Base-by-base conservation (phyloP, 2,888 invertebrate genomes). In the Cheilosia soror region DNA sequence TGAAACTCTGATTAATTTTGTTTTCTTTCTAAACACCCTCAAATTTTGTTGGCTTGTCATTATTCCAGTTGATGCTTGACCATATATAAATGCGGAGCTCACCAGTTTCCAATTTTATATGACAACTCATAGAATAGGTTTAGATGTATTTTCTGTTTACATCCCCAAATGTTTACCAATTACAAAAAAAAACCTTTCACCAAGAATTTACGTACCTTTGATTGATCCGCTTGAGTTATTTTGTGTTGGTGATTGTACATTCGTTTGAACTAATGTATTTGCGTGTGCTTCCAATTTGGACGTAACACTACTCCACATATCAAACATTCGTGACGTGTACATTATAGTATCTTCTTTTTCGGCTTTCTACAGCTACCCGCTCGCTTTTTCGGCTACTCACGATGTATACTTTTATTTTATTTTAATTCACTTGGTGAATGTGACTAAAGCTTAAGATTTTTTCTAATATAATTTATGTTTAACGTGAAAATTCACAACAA, bases 321-420 rank as follows among this genome's bases (percentile, higher is more conserved):
- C 92, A 92, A 92, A 92, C 92, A 92, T 92, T 89, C 92, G 92
- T 91, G 92, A 92, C 90, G 92, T 92, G 92, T 92, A 92, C 92
- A 92, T 92, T 91, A 91, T 92, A 90, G 88, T 87, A 84, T 83
- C 66, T 77, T 85, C 63, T 73, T 84, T 11, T 73, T 75, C 75
- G 76, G 71, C 83, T 68, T 58, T 25, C 47, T 4, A 57, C 49
- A 68, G 55, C 82, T 55, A 73, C 53, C 44, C 37, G 57, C 62
- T 60, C 60, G 20, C 9, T 11, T 29, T 37, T 11, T 13, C 53
- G 11, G 60, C 42, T 44, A 25, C 20, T 20, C 71, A 51, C 71
- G 49, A 29, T 37, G 44, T 79, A 40, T 58, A 53, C 33, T 62
- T 75, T 57, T 15, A 42, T 49, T n/a, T 37, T 44, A 47, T 53